These are phyloP conservation scores for Alloscopus bannaensis DNA, from an alignment of 2,888 invertebrate genomes.

Conservation along the genomic window DNA sequence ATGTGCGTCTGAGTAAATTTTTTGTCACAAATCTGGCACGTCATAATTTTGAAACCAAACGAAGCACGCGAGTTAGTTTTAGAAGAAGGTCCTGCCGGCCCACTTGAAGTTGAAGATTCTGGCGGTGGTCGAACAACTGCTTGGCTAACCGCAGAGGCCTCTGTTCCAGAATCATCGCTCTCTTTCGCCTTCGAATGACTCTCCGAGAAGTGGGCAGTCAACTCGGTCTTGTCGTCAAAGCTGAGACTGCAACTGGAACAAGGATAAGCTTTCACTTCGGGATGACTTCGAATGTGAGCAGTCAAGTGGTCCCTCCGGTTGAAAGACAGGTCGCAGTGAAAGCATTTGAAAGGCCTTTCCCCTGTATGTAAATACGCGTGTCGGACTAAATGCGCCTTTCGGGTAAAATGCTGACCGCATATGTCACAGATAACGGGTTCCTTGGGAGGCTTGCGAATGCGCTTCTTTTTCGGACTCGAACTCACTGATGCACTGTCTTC, in stretches of 20 bases:
- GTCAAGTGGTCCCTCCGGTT: constrained; percentile 51
- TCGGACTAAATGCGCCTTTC: constrained; percentile 57
- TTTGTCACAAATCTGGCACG: constrained; percentile 41
- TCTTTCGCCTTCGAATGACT: constrained; percentile 42
- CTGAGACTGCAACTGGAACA: constrained; percentile 46
- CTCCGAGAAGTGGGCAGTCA: constrained; percentile 48
- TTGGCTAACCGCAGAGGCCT: too few species aligned
- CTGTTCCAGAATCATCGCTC: too few species aligned
- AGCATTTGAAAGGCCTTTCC: constrained; percentile 45
- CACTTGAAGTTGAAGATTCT: not conserved
- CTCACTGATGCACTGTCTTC: not conserved
- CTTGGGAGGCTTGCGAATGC: constrained; percentile 41
- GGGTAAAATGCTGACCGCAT: constrained; percentile 47
- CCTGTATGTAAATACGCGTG: constrained; percentile 60
- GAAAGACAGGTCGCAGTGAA: constrained; percentile 33
- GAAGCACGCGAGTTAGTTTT: not conserved
- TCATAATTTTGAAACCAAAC: constrained; percentile 52
- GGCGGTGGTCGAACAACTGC: not conserved
- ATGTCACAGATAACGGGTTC: constrained; percentile 48
- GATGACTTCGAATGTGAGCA: constrained; percentile 33
- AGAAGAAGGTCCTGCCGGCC: too few species aligned
- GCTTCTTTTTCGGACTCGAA: constrained; percentile 8
- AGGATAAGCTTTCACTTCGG: constrained; percentile 31
- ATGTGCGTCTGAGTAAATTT: constrained; percentile 51
- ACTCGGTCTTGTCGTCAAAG: constrained; percentile 21